These are phyloP conservation scores for Scomber japonicus DNA, from an alignment of 2,113 vertebrate genomes.

Conservation along the genomic window DNA sequence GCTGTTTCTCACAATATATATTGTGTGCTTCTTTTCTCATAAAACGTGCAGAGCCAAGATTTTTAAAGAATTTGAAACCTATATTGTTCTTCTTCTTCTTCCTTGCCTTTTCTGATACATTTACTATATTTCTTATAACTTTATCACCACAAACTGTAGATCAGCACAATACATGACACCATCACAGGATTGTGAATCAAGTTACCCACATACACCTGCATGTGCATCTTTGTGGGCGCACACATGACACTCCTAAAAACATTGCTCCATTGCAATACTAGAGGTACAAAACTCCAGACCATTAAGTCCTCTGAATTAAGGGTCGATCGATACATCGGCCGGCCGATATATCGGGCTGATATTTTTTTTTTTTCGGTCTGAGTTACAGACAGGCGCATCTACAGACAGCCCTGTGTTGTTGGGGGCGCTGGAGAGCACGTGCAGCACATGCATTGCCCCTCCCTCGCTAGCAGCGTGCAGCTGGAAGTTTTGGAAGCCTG, in stretches of 20 bases:
- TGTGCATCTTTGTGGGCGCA: not conserved
- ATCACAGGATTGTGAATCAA: not conserved
- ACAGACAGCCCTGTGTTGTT: no score
- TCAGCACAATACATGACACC: not conserved
- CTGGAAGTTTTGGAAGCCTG: no score
- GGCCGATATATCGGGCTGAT: no score
- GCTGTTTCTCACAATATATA: constrained; percentile 4
- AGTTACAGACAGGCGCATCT: no score
- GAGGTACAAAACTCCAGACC: not conserved
- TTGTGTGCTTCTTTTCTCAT: not conserved
- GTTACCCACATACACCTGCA: not conserved
- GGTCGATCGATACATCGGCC: no score
- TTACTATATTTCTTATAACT: not conserved
- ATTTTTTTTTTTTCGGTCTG: no score
- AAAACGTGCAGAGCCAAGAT: not conserved
- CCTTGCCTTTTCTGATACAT: not conserved
- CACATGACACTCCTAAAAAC: not conserved
- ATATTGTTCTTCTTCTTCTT: not conserved
- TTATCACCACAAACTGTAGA: no score
- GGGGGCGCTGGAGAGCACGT: no score
- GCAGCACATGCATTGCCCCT: no score
- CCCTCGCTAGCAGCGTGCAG: no score
- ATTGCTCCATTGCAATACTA: not conserved
- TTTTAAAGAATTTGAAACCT: not conserved
- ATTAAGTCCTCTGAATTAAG: no score